Conservation (phyloP, 2,797 vertebrate genomes). For the Clarias platycephalus region DNA sequence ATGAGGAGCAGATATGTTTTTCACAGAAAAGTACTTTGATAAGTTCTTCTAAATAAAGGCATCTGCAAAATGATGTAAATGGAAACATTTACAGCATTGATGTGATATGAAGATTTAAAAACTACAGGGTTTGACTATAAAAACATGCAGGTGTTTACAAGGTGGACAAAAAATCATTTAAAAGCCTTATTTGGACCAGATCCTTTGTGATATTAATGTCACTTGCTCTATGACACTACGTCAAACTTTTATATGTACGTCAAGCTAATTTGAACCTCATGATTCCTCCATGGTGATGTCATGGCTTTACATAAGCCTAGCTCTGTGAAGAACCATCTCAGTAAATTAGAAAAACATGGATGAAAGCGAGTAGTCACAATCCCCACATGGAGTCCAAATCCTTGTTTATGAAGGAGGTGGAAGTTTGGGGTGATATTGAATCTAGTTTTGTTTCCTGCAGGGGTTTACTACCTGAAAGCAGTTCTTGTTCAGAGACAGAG, state of each 20-base stretch:
- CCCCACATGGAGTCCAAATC: slow-evolving; percentile 63
- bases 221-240: slow-evolving; percentile 1
- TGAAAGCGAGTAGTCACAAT: slow-evolving; percentile 51
- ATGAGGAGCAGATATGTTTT: background rate
- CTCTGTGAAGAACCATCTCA: slow-evolving; percentile 54
- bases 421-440: slow-evolving; percentile 61
- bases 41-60: background rate
- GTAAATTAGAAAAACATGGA: slow-evolving; percentile 66
- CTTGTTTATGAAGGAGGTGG: slow-evolving; percentile 56
- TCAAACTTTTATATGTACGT: slow-evolving; percentile 51
- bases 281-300: slow-evolving; percentile 57
- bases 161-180: background rate
- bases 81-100: background rate
- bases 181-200: background rate
- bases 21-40: background rate
- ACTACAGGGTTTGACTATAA: slow-evolving; percentile 1
- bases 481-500: slow-evolving; percentile 66
- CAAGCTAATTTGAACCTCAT: slow-evolving; percentile 44
- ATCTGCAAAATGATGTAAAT: background rate
- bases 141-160: slow-evolving; percentile 5
- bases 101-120: background rate
- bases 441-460: slow-evolving; percentile 44
- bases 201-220: slow-evolving; percentile 30
- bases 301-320: slow-evolving; percentile 53
- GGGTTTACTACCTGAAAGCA: slow-evolving; percentile 64